Evolutionary conservation across 2,797 vertebrate genomes (phyloP), one percentile per base, ranked within the genome.

Genomic region (Esox masquinongy): DNA sequence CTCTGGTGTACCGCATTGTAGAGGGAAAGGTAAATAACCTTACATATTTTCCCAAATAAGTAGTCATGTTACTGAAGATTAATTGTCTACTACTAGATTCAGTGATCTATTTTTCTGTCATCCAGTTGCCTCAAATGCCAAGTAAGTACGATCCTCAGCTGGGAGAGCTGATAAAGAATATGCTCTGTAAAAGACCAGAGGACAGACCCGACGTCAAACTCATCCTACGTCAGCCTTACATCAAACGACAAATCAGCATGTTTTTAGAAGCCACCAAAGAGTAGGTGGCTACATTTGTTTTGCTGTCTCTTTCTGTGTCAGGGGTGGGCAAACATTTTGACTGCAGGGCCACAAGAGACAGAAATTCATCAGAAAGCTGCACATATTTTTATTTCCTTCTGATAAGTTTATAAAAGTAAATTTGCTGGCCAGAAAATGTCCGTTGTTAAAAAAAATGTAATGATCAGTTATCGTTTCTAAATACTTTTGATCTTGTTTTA

Each of bases 1-100:
- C 98, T 56, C 93, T 99, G 84, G 97, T 96, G 72, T 99, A 98
- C 84, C 95, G 95, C 75, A 99, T 99, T 76, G 96, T 99, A 72
- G 96, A 98, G 92, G 98, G 98, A 89, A 99, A 98, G 97, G 97
- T 99, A 92, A 39, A 88, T 81, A 77, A 4, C 26, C 31, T 56
- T 12, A 34, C 14, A 56, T 59, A 29, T 51, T 59, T 47, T 56
- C 6, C 19, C 73, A 53, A 61, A 61, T 24, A 1, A 61, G 9
- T 24, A 56, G 53, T 22, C 53, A 11, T 24, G 56, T 61, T 36
- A 75, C 29, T 47, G 12, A 47, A 75, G 15, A 53, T 49, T 22
- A 49, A 22, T n/a, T n/a, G 68, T 49, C 8, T 61, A 12, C 56
- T 24, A 61, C 56, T 47, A 47, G n/a, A 43, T 69, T 29, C 5